A percentile compares a stretch with the other conserved stretches of the same genome.
Conservation (phyloP, 2,113 vertebrate genomes). For the Etheostoma cragini region DNA sequence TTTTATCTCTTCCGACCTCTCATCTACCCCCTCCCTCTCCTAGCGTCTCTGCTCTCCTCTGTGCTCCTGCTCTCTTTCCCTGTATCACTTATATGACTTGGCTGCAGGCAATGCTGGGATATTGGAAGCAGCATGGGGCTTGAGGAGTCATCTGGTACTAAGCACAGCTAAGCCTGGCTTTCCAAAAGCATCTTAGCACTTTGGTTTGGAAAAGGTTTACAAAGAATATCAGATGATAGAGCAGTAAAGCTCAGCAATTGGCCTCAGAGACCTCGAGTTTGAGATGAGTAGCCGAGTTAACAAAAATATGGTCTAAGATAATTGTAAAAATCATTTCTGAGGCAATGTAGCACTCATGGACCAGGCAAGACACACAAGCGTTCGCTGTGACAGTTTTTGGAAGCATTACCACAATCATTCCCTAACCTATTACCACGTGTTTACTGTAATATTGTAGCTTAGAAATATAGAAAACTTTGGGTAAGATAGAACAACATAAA, state of each 20-base stretch:
- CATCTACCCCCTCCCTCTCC: constrained; percentile 57
- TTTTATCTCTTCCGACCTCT: constrained; percentile 65
- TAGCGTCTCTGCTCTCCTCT: constrained; percentile 17
- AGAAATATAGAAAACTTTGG: no score
- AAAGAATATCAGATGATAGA: constrained; percentile 52
- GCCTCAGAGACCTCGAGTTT: constrained; percentile 37
- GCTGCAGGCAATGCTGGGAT: constrained; percentile 58
- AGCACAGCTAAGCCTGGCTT: constrained; percentile 62
- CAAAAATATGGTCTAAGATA: constrained; percentile 30
- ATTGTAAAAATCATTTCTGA: not conserved
- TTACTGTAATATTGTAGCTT: no score
- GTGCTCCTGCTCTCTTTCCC: constrained; percentile 20
- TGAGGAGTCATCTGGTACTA: constrained; percentile 68
- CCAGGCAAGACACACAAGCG: not conserved
- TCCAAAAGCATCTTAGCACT: constrained; percentile 60
- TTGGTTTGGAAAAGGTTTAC: constrained; percentile 57
- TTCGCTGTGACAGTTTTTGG: not conserved
- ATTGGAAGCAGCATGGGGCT: constrained; percentile 64
- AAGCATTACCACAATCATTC: not conserved
- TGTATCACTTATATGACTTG: constrained; percentile 47
- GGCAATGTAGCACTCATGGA: not conserved
- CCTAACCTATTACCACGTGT: no score
- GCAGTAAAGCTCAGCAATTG: constrained; percentile 50
- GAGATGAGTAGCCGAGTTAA: constrained; percentile 10
- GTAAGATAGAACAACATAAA: no score